Conservation (phyloP, 2,797 vertebrate genomes). For the Apogon talboti region DNA sequence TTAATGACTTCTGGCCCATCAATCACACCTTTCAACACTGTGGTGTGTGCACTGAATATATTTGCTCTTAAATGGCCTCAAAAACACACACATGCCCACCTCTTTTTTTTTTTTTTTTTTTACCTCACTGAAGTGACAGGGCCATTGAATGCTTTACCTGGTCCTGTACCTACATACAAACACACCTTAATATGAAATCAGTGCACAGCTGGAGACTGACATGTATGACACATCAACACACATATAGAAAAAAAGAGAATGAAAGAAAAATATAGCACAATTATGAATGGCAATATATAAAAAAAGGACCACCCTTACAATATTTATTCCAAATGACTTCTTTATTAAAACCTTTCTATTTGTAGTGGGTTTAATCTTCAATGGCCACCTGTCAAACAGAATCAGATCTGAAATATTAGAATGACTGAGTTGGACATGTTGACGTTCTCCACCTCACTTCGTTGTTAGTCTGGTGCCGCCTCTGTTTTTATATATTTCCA, state of each 20-base stretch:
- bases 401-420: neutral
- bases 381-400: conserved; percentile 18
- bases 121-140: conserved; percentile 11
- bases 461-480: neutral
- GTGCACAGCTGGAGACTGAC: conserved; percentile 3
- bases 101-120: conserved; percentile 31
- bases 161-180: conserved; percentile 7
- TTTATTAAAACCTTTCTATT: conserved; percentile 64
- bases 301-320: conserved; percentile 5
- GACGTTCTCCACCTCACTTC: neutral
- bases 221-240: neutral
- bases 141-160: conserved; percentile 17
- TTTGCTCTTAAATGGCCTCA: conserved; percentile 14
- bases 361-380: conserved; percentile 9
- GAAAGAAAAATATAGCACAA: conserved; percentile 9
- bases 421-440: neutral
- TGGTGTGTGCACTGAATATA: conserved; percentile 31
- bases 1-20: conserved; percentile 59
- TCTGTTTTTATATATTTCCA: neutral
- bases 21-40: conserved; percentile 58
- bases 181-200: conserved; percentile 17
- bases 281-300: neutral
- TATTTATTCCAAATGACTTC: conserved; percentile 14
- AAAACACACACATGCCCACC: neutral
- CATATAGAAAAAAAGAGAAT: conserved; percentile 2